Evolutionary conservation across 2,797 vertebrate species (phyloP).

Genomic region (Margarornis squamiger): DNA sequence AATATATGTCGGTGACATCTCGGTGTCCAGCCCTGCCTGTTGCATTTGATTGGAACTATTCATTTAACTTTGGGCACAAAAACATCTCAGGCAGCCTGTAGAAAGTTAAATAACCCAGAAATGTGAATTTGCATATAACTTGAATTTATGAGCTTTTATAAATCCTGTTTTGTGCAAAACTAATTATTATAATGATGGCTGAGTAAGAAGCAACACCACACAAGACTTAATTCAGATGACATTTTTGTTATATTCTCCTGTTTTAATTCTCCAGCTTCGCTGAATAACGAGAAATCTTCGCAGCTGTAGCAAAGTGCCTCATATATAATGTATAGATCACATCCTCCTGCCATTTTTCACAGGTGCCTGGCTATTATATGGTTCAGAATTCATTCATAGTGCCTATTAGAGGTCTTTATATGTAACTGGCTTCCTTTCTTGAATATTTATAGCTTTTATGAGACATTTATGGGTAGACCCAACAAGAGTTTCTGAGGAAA

Average conservation of each 20-base stretch:
- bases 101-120: slow-evolving; percentile 31
- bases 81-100: neutral
- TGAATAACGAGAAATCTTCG: slow-evolving; percentile 53
- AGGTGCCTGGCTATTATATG: slow-evolving; percentile 64
- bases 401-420: slow-evolving; percentile 71
- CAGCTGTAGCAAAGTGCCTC: slow-evolving; percentile 60
- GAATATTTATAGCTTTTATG: slow-evolving; percentile 74
- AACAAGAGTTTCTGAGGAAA: slow-evolving; percentile 69
- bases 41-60: neutral
- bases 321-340: slow-evolving; percentile 69
- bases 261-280: slow-evolving; percentile 33
- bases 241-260: slow-evolving; percentile 19
- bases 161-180: slow-evolving; percentile 42
- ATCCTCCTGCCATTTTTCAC: slow-evolving; percentile 68
- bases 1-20: neutral
- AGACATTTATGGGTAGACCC: slow-evolving; percentile 67
- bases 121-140: neutral
- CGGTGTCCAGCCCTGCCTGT: neutral
- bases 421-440: slow-evolving; percentile 69
- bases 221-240: neutral
- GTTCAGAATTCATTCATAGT: slow-evolving; percentile 63
- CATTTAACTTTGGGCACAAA: neutral
- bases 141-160: slow-evolving; percentile 36
- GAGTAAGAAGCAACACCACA: slow-evolving; percentile 1
- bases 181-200: slow-evolving; percentile 29